These are phyloP conservation scores for Spea bombifrons DNA, from an alignment of 2,113 vertebrate genomes.

Conservation along the genomic window DNA sequence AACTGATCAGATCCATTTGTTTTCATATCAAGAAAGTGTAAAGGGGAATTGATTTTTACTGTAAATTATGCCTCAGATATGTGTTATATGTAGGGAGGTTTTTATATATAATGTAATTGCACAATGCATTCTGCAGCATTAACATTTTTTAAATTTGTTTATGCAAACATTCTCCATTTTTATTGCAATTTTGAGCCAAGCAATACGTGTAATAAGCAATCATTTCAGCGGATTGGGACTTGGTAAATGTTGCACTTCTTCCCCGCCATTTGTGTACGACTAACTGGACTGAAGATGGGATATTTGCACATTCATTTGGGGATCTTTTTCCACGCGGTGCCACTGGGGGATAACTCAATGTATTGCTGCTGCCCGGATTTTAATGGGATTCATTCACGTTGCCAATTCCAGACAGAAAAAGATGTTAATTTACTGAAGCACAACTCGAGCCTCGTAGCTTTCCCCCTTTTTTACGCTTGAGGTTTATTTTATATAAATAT, in stretches of 20 bases:
- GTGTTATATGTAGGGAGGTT: slow-evolving; percentile 61
- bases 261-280: slow-evolving; percentile 47
- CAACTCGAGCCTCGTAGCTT: slow-evolving; percentile 45
- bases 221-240: slow-evolving; percentile 31
- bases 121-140: slow-evolving; percentile 56
- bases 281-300: slow-evolving; percentile 55
- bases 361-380: slow-evolving; percentile 20
- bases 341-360: slow-evolving; percentile 15
- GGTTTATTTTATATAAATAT: slow-evolving; percentile 63
- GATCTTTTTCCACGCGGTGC: slow-evolving; percentile 27
- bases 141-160: slow-evolving; percentile 61
- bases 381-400: slow-evolving; percentile 20
- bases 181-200: slow-evolving; percentile 60
- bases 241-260: slow-evolving; percentile 52
- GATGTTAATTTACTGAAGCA: slow-evolving; percentile 20
- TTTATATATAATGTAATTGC: slow-evolving; percentile 54
- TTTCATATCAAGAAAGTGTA: slow-evolving; percentile 64
- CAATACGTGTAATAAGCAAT: slow-evolving; percentile 64
- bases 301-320: slow-evolving; percentile 10
- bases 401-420: slow-evolving; percentile 5
- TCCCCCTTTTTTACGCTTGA: slow-evolving; percentile 60
- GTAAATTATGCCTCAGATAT: slow-evolving; percentile 69
- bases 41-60: slow-evolving; percentile 61
- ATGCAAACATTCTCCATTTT: slow-evolving; percentile 59
- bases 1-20: slow-evolving; percentile 58